Evolutionary conservation across 2,797 vertebrate species (phyloP).

Genomic region (Scleropages formosus): DNA sequence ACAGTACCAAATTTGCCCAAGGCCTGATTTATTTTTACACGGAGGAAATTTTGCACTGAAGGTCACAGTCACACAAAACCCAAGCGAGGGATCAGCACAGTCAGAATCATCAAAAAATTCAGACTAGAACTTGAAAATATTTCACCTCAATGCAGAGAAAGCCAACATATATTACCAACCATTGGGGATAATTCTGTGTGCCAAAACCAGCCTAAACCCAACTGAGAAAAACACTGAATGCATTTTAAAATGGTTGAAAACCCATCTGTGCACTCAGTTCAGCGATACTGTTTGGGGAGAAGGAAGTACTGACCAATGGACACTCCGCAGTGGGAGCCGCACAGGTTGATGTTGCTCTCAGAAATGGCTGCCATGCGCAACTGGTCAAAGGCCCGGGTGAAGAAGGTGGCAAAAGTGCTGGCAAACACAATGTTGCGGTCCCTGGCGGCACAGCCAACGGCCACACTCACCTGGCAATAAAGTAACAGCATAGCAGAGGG

Average conservation of each 20-base stretch:
- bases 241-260: no score
- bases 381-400: constrained; percentile 88
- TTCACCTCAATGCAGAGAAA: no score
- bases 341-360: constrained; percentile 92
- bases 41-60: no score
- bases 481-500: background rate
- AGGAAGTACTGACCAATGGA: constrained; percentile 80
- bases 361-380: constrained; percentile 95
- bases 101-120: no score
- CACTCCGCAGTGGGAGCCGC: constrained; percentile 91
- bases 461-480: constrained; percentile 80
- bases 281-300: no score
- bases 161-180: background rate
- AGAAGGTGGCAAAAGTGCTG: constrained; percentile 89
- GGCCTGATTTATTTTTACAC: background rate
- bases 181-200: background rate
- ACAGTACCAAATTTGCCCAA: background rate
- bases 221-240: background rate
- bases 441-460: constrained; percentile 83
- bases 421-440: constrained; percentile 86
- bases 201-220: background rate
- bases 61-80: no score
- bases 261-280: background rate
- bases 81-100: no score
- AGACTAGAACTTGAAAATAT: background rate